These are phyloP conservation scores for Hirtodrosophila alboralis DNA, from an alignment of 2,888 invertebrate genomes.

Conservation along the genomic window DNA sequence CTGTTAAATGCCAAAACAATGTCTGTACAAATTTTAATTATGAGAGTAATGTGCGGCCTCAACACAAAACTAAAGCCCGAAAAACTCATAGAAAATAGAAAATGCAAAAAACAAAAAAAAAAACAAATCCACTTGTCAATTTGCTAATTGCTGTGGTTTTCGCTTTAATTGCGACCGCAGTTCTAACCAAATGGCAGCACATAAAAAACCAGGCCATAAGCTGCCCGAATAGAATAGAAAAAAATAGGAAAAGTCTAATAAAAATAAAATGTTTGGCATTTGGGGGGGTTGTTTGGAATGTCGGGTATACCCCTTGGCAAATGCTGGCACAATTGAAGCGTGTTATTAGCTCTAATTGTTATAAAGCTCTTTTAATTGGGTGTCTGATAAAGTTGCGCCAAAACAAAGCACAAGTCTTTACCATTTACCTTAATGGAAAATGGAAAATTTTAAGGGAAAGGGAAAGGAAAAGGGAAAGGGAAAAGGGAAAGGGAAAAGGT, in stretches of 20 bases:
- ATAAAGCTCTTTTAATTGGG: conserved; percentile 78
- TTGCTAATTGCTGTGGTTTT: conserved; percentile 75
- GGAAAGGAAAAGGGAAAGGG: too few species aligned
- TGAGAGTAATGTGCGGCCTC: conserved; percentile 45
- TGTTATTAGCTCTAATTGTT: conserved; percentile 77
- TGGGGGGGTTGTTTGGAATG: conserved; percentile 11
- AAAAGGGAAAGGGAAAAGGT: too few species aligned
- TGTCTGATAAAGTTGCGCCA: conserved; percentile 72
- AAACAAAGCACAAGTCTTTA: conserved; percentile 56
- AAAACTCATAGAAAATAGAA: conserved; percentile 45
- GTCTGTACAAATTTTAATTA: conserved; percentile 63
- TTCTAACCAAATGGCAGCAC: conserved; percentile 51
- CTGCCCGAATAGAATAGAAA: conserved; percentile 14
- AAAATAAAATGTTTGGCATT: conserved; percentile 56
- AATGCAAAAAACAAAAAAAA: too few species aligned
- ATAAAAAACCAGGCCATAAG: conserved; percentile 56
- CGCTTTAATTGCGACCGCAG: conserved; percentile 69
- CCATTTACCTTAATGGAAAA: too few species aligned
- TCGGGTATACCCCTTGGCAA: conserved; percentile 43
- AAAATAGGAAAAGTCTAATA: conserved; percentile 44
- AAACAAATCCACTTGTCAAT: conserved; percentile 75
- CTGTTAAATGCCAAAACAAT: conserved; percentile 53
- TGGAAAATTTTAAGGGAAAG: too few species aligned
- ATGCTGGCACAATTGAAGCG: conserved; percentile 74
- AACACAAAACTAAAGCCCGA: conserved; percentile 23